phyloP scores from a whole-genome alignment of 2,113 vertebrate genomes.

The Trichomycterus rosablanca region DNA sequence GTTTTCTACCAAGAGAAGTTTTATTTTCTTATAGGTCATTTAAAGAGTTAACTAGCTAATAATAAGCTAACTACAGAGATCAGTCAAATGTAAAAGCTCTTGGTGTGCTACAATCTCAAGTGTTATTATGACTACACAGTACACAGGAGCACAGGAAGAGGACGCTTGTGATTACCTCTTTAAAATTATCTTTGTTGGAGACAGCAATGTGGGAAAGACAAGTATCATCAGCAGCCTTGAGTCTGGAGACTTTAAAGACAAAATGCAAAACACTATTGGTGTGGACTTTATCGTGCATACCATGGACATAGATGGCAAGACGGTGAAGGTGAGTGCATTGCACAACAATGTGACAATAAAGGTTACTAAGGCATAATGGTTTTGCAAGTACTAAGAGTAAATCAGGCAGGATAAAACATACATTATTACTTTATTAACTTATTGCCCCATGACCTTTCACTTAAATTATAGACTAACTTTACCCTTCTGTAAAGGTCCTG shows the following conservation, averaged over 20 bases:
- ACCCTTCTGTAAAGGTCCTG: no score
- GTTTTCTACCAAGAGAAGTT: no score
- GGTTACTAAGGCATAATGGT: no score
- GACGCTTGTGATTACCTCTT: slow-evolving; percentile 89
- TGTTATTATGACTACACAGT: slow-evolving; percentile 66
- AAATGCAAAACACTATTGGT: slow-evolving; percentile 91
- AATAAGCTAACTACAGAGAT: no score
- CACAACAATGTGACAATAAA: background rate
- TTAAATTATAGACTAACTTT: no score
- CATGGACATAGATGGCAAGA: slow-evolving; percentile 85
- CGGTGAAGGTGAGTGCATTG: slow-evolving; percentile 76
- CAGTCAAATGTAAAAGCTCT: no score
- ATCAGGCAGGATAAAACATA: no score
- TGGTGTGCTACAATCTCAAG: background rate
- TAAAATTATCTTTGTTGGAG: slow-evolving; percentile 92
- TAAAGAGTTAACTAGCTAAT: no score
- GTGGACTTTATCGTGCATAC: slow-evolving; percentile 93
- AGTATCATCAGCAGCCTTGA: slow-evolving; percentile 91
- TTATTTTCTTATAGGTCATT: no score
- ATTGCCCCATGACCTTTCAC: no score
- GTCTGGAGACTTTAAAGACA: slow-evolving; percentile 79
- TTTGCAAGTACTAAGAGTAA: background rate
- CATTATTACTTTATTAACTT: no score
- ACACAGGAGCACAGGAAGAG: slow-evolving; percentile 62
- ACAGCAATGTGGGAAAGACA: slow-evolving; percentile 93